Percentiles rank a stretch among this genome's conserved stretches.
phyloP scores from a whole-genome alignment of 2,888 invertebrate genomes.

The Tinea pellionella region DNA sequence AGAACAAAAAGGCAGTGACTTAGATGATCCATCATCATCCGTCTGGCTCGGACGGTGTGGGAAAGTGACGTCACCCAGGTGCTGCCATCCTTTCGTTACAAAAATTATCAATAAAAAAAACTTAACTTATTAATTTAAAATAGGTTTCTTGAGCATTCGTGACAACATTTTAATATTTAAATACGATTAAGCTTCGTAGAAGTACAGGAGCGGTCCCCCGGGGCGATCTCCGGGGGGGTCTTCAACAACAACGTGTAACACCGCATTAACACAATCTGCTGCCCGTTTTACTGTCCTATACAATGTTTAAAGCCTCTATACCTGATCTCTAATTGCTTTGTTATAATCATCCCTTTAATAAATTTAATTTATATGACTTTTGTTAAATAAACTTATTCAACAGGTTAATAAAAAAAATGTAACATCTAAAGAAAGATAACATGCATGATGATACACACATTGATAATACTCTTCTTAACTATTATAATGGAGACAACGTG shows the following conservation, averaged over 20 bases:
- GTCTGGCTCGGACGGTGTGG: conserved; percentile 36
- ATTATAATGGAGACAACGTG: not conserved
- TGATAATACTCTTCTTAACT: not conserved
- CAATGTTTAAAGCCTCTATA: not conserved
- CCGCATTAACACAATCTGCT: conserved; percentile 32
- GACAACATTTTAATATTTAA: conserved; percentile 45
- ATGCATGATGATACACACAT: not conserved
- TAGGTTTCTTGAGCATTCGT: not conserved
- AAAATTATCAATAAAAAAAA: not conserved
- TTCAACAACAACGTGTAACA: conserved; percentile 13
- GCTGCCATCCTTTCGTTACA: conserved; percentile 14
- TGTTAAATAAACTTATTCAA: not conserved
- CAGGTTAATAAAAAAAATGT: not conserved
- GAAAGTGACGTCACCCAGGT: conserved; percentile 57
- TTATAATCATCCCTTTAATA: not conserved
- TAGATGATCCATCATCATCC: conserved; percentile 62
- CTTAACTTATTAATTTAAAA: not conserved
- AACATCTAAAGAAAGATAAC: not conserved
- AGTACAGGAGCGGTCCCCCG: conserved; percentile 43
- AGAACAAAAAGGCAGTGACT: conserved; percentile 42
- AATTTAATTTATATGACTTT: too few relatives aligned
- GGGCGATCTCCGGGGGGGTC: conserved; percentile 44
- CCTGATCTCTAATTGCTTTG: not conserved
- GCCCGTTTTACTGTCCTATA: conserved; percentile 13
- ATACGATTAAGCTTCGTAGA: conserved; percentile 17